Base-by-base conservation (phyloP, 2,113 vertebrate genomes). In the Cochlearius cochlearius region DNA sequence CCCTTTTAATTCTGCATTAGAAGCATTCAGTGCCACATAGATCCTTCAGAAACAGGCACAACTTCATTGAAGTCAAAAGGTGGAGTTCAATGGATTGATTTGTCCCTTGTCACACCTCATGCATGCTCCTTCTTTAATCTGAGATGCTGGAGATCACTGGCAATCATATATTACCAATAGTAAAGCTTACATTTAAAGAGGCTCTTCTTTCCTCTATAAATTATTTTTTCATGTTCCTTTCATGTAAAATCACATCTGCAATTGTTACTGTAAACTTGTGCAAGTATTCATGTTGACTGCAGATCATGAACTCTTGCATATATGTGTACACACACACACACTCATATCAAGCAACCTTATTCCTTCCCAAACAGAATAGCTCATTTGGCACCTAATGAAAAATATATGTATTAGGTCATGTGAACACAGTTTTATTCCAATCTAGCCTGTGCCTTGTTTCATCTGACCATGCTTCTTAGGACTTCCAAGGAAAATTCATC, bases 331-430 rank as follows among this genome's bases (percentile, higher is more conserved):
- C 4, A 94, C 72, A 92, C 36, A 91, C 15, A 77, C 45, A 74
- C 75, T 86, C 14, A 1, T 80, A 87, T 87, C 92, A 89, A 96
- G 56, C 45, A 77, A 45, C 75, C 96, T 95, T 96, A 59, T 77
- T 96, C 88, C 96, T 97, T 97, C 89, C 72, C 79, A 87, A 97
- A 96, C 66, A 73, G 38, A 97, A 97, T 19, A 86, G 84, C 36
- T 96, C 87, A 90, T 94, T 69, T 97, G 97, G 84, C 95, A 97
- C 76, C 80, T 12, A 50, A 96, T 78, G 80, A 58, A 96, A 97
- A 96, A 96, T 90, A 97, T 97, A 97, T 36, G 45, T 53, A 86
- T 79, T 73, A 68, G 62, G 50, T 96, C 47, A 95, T 43, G 38
- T 85, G 94, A 96, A 68, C 68, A 85, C 34, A 92, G 39, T 90